Conservation (phyloP, 1,140 invertebrate species). For the Piezodorus guildinii region DNA sequence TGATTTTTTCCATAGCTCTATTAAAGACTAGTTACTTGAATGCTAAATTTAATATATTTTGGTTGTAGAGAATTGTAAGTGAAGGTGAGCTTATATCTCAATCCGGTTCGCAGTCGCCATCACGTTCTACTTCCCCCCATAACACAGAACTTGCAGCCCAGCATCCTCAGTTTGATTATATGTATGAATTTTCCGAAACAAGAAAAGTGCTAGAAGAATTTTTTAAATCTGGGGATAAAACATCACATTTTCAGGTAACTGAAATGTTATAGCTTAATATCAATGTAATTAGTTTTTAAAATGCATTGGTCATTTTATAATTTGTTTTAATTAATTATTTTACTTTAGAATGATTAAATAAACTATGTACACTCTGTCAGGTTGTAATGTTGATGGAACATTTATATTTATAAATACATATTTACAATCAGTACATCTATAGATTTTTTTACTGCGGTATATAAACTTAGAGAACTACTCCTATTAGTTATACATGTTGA, state of each 20-base stretch:
- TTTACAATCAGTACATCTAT: too few relatives aligned
- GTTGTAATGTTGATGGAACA: too few relatives aligned
- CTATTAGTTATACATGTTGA: too few relatives aligned
- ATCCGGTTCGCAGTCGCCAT: constrained; percentile 31
- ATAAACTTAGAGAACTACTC: too few relatives aligned
- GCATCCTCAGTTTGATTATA: constrained; percentile 56
- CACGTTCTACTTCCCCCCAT: constrained; percentile 33
- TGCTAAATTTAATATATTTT: not conserved
- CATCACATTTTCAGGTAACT: constrained; percentile 32
- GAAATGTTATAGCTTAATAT: too few relatives aligned
- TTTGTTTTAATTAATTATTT: too few relatives aligned
- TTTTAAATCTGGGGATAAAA: constrained; percentile 60
- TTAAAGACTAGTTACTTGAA: not conserved
- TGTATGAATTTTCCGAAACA: constrained; percentile 84
- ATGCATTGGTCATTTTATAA: too few relatives aligned
- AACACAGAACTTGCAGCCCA: constrained; percentile 8
- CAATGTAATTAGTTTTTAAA: too few relatives aligned
- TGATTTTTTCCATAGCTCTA: not conserved
- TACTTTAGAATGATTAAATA: too few relatives aligned
- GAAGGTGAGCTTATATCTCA: constrained; percentile 30
- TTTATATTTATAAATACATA: too few relatives aligned
- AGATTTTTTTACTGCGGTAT: too few relatives aligned
- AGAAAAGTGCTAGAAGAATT: constrained; percentile 83
- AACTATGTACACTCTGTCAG: too few relatives aligned
- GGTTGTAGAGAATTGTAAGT: constrained; percentile 29